Base-by-base conservation (phyloP, 2,113 vertebrate species). In the Spilogale gracilis region DNA sequence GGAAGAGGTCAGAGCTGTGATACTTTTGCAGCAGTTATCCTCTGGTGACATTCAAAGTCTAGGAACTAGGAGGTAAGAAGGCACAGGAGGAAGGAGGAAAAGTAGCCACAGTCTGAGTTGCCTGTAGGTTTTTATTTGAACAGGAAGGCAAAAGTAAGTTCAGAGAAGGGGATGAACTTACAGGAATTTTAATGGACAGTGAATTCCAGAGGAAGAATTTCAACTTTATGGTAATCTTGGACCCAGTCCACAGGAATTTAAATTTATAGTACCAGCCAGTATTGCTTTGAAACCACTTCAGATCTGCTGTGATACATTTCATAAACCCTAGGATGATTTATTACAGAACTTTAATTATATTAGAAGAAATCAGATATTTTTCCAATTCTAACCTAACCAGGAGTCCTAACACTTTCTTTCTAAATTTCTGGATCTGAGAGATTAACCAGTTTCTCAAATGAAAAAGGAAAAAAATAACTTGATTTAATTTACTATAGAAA, bases 201-300 rank as follows among this genome's bases (percentile, higher is more conserved):
- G 61, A 79, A 71, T 96, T 92, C 27, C 20, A 81, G 73, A 60
- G 21, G 23, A 83, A 83, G 76, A 89, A 73, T 65, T 96, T 85
- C 52, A 85, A 38, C 38, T 48, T 92, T 78, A 11, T 60, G 89
- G 43, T 81, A 71, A 73, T 80, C 80, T 84, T 63, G 86, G 63
- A 85, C 30, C 48, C 27, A 32, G 4, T 73, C 30, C 23, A 65
- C 14, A 20, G 52, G 71, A 91, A 74, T 69, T 83, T 76, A 65
- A 81, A 67, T 27, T 56, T 93, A 60, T 67, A 61, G 27, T 48
- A 48, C 32, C 43, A 69, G 83, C 23, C 82, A 92, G 6, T 61
- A 38, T 56, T 74, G n/a, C 4, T 92, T 79, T 89, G 63, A 95
- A 80, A 74, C 54, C 61, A 56, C 54, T 52, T 86, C 60, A 82